A percentile compares a stretch with the other conserved stretches of the same genome.
Conservation (phyloP, 2,888 invertebrate genomes). For the Ametastegia equiseti region DNA sequence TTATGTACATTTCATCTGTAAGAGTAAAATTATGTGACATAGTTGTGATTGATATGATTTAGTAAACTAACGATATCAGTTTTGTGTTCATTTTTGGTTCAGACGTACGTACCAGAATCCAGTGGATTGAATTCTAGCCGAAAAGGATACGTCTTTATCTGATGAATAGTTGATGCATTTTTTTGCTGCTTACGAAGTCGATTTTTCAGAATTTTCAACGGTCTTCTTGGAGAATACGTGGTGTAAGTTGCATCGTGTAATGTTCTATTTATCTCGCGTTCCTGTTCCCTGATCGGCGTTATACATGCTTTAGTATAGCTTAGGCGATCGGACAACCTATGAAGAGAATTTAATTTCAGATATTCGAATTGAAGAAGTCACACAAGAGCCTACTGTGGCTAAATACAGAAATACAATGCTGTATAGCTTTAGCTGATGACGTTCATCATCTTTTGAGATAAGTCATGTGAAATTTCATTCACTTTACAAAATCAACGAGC, state of each 20-base stretch:
- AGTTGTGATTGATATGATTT: not conserved
- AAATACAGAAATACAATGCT: not conserved
- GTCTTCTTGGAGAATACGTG: slow-evolving; percentile 9
- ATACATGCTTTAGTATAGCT: not conserved
- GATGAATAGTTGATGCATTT: not conserved
- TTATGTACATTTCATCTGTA: slow-evolving; percentile 35
- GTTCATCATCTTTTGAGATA: not conserved
- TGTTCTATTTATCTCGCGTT: not conserved
- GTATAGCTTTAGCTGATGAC: not conserved
- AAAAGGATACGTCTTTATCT: slow-evolving; percentile 23
- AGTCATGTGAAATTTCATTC: not conserved
- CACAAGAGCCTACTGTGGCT: not conserved
- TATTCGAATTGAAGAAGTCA: not conserved
- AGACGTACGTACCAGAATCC: slow-evolving; percentile 1
- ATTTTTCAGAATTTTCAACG: slow-evolving; percentile 33
- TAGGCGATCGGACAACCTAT: slow-evolving; percentile 24
- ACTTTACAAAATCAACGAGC: not conserved
- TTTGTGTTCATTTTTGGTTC: not conserved
- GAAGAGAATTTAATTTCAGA: not conserved
- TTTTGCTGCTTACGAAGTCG: slow-evolving; percentile 26
- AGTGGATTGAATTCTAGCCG: slow-evolving; percentile 19
- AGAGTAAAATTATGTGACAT: too few species aligned
- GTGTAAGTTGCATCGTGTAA: slow-evolving; percentile 9
- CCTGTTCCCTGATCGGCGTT: slow-evolving; percentile 7
- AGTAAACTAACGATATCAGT: not conserved